Evolutionary conservation across 2,113 vertebrate genomes (phyloP), one percentile per base, ranked within the genome.

Genomic region (Casuarius casuarius): DNA sequence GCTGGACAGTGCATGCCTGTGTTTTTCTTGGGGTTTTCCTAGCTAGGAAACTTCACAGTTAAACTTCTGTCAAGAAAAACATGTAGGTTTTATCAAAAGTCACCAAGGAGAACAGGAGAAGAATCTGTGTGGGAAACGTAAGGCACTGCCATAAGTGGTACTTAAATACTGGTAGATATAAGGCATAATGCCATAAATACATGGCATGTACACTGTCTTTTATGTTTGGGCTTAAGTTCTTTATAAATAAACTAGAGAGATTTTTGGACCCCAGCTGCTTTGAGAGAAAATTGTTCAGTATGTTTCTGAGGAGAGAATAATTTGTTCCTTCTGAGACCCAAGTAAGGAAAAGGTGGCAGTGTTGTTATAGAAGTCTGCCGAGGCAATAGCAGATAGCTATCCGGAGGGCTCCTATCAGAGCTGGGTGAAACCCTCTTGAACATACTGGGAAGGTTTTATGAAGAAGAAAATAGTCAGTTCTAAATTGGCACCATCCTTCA

Each of bases 101-200:
- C 14, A 62, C 7, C 28, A 52, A 66, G 33, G 76, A 84, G 68
- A 72, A 9, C 0, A n/a, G 25, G 20, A 82, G 58, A 76, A 86
- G 5, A 26, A 28, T 70, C 23, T 49, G 7, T 31, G 19, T 33
- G 35, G 28, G 12, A 83, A 94, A 88, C 5, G 6, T 19, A 68
- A 68, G 25, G 7, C 29, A 67, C 3, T 7, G 20, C 16, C 2
- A 0, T 38, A 52, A 85, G 31, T 0, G 0, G 33, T 42, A 38
- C 71, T 72, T 61, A 72, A 40, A 26, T 35, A 1, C 29, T 56
- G 15, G 28, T 59, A 29, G 48, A 29, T 22, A 38, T 3, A 23
- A 44, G n/a, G 4, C 29, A 88, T 33, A 59, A 48, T 48, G 46
- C 46, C 46, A 48, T 25, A 40, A 74, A 87, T 13, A 17, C 8